phyloP scores from a whole-genome alignment of 1,140 invertebrate species.

The Sminthurinus signatus region DNA sequence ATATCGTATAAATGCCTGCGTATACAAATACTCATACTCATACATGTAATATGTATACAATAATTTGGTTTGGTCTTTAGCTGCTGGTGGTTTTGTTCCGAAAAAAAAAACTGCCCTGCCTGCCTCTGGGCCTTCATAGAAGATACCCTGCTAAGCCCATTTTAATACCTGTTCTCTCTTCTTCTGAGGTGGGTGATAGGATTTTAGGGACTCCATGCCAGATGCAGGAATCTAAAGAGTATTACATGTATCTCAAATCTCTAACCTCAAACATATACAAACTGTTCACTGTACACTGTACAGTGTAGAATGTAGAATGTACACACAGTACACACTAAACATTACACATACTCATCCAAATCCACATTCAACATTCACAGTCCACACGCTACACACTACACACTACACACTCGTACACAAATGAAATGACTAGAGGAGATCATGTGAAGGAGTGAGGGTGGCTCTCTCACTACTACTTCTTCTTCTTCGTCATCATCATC shows the following conservation, averaged over 20 bases:
- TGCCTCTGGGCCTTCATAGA: slow-evolving; percentile 22
- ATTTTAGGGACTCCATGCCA: slow-evolving; percentile 31
- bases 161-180: slow-evolving; percentile 32
- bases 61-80: background rate
- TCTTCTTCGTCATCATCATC: slow-evolving; percentile 10
- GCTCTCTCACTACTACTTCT: slow-evolving; percentile 13
- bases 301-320: no score
- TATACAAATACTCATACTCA: no score
- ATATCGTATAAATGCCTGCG: no score
- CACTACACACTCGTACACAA: background rate
- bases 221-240: no score
- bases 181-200: slow-evolving; percentile 32
- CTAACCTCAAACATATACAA: no score
- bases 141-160: slow-evolving; percentile 30
- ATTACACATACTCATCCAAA: background rate
- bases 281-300: no score
- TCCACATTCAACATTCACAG: slow-evolving; percentile 1
- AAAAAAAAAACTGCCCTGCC: slow-evolving; percentile 27
- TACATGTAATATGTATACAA: background rate
- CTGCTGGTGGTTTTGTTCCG: slow-evolving; percentile 14
- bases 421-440: slow-evolving; percentile 20
- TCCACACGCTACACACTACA: slow-evolving; percentile 9
- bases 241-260: no score
- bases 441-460: slow-evolving; percentile 33
- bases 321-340: slow-evolving; percentile 16